Percentiles rank a stretch among this genome's conserved stretches.
Conservation (phyloP, 2,113 vertebrate species). For the Bufo bufo region DNA sequence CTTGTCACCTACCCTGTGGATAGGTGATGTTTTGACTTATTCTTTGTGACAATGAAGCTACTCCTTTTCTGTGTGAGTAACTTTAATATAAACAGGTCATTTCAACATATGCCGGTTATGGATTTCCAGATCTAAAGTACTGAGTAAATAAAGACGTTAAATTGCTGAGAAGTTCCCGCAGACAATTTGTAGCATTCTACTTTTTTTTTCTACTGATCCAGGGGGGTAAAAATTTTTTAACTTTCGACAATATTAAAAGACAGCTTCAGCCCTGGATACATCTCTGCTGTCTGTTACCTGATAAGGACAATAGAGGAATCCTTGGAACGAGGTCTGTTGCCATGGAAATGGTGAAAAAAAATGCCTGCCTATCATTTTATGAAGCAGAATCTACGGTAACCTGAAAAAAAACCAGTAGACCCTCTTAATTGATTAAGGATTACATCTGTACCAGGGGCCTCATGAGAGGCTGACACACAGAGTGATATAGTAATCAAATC, state of each 20-base stretch:
- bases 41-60: too few relatives aligned
- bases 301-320: conserved; percentile 60
- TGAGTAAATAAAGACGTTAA: conserved; percentile 7
- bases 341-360: conserved; percentile 64
- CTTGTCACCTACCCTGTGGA: too few relatives aligned
- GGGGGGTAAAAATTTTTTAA: conserved; percentile 49
- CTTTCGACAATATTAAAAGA: conserved; percentile 60
- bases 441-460: too few relatives aligned
- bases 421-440: not conserved
- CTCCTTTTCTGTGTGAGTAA: not conserved
- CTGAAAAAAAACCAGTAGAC: conserved; percentile 13
- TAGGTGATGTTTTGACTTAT: too few relatives aligned
- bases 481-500: not conserved
- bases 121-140: conserved; percentile 1
- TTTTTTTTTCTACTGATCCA: conserved; percentile 43
- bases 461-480: not conserved
- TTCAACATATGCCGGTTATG: not conserved
- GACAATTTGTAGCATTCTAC: not conserved
- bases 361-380: conserved; percentile 60
- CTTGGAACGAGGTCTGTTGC: conserved; percentile 61
- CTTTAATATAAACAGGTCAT: not conserved
- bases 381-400: conserved; percentile 54
- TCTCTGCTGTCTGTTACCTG: conserved; percentile 62
- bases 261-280: conserved; percentile 54
- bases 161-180: not conserved